phyloP scores from a whole-genome alignment of 1,140 invertebrate genomes.

The Cydia fagiglandana region DNA sequence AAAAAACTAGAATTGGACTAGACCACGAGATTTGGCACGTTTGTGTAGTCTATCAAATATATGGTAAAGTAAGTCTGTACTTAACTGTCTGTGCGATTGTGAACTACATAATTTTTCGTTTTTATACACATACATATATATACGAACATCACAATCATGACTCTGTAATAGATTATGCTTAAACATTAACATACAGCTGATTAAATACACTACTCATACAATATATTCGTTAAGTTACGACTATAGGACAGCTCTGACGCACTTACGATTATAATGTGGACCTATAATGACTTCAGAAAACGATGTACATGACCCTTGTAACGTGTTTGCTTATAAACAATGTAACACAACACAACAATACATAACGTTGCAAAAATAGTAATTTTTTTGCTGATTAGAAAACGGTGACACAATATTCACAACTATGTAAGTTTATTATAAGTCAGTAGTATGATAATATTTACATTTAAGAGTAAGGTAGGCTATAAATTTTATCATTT shows the following conservation, averaged over 20 bases:
- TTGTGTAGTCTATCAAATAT: no score
- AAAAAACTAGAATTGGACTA: no score
- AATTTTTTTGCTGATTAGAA: slow-evolving; percentile 1
- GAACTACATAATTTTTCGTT: no score
- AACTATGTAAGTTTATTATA: not conserved
- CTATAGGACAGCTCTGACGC: slow-evolving; percentile 5
- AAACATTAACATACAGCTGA: slow-evolving; percentile 23
- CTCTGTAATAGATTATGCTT: not conserved
- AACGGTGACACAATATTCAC: not conserved
- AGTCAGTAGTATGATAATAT: no score
- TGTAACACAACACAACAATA: no score
- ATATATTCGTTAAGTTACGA: slow-evolving; percentile 22
- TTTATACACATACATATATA: no score
- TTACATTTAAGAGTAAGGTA: no score
- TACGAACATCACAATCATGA: not conserved
- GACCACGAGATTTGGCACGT: no score
- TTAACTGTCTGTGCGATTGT: no score
- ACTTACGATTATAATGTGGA: slow-evolving; percentile 20
- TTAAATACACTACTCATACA: slow-evolving; percentile 20
- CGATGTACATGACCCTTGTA: not conserved
- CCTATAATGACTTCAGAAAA: slow-evolving; percentile 1
- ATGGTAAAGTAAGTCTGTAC: no score
- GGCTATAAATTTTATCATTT: no score
- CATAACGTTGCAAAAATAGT: not conserved
- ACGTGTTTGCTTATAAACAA: slow-evolving; percentile 8